phyloP scores from a whole-genome alignment of 53 echinoderm and acorn worm genomes.

The Apostichopus leukothele region DNA sequence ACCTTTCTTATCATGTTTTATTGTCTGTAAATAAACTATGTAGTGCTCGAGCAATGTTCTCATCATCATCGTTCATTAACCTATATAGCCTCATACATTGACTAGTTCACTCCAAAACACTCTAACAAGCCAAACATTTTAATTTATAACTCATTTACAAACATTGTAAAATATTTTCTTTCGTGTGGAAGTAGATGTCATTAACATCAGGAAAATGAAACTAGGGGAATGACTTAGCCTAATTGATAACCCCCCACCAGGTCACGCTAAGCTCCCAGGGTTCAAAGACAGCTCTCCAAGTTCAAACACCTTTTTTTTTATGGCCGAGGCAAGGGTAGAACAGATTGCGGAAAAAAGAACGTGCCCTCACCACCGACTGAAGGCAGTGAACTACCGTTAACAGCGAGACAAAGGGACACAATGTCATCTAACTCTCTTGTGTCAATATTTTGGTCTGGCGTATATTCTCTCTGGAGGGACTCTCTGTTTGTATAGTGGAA shows the following conservation, averaged over 20 bases:
- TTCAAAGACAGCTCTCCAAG: slow-evolving; percentile 5
- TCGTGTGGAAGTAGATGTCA: too few relatives aligned
- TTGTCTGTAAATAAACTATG: too few relatives aligned
- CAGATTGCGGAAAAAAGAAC: background rate
- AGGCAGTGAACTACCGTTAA: slow-evolving; percentile 18
- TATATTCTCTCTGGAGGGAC: background rate
- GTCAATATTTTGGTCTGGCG: slow-evolving; percentile 32
- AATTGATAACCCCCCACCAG: background rate
- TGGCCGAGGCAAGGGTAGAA: background rate
- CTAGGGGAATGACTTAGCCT: background rate
- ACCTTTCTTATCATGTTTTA: too few relatives aligned
- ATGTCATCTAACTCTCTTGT: slow-evolving; percentile 36
- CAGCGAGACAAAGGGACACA: slow-evolving; percentile 1
- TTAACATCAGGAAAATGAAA: background rate
- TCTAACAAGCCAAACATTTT: too few relatives aligned
- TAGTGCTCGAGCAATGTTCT: too few relatives aligned
- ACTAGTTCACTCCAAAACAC: too few relatives aligned
- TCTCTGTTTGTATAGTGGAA: slow-evolving; percentile 3
- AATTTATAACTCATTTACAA: too few relatives aligned
- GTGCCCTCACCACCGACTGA: background rate
- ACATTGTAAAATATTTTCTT: too few relatives aligned
- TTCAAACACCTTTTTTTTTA: slow-evolving; percentile 17
- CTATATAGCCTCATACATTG: too few relatives aligned
- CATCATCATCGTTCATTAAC: too few relatives aligned
- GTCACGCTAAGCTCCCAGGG: background rate